Evolutionary conservation across 23 tunicate genomes (phyloP), one percentile per base, ranked within the genome.

Genomic region (Styela clava): DNA sequence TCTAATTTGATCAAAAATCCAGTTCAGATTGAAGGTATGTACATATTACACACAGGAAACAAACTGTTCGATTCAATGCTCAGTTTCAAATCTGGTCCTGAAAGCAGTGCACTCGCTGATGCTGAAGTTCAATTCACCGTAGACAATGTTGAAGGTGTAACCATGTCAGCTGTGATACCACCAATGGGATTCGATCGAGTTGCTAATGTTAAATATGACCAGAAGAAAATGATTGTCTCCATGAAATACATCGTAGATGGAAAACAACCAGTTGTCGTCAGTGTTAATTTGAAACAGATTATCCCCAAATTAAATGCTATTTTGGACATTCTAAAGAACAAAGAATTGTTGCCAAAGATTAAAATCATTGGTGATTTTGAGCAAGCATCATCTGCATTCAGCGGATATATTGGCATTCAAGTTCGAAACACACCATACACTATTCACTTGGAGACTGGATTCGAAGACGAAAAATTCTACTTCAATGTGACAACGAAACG

Each of bases 401-500:
- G 37, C 9, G 52, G 29, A 44, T 36, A 33, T 18, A 25, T 76
- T 76, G 81, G 81, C 37, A 18, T 76, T 16, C 29, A 76, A 52
- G 31, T 76, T 22, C 37, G 65, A 44, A 31, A 76, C 30, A 76
- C 67, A 29, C 81, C 81, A 24, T 76, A 76, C 64, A 76, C 81
- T 44, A 22, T 76, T 56, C 81, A 76, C 81, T 35, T 76, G 33
- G 24, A 24, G 16, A 27, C 81, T 44, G 81, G 81, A 0, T 1
- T 44, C 5, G 64, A 76, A 36, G 18, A 26, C 64, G 65, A 52
- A 23, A 51, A 51, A 2, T 29, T 44, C 30, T 76, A 36, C 31
- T 44, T 76, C 65, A 76, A 29, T 22, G 44, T 91, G 26, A 82
- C 80, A 33, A 82, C 83, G 12, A 86, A 85, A 52, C 77, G 69